These are phyloP conservation scores for Micrastur ruficollis DNA, from an alignment of 2,797 vertebrate genomes.

Conservation along the genomic window DNA sequence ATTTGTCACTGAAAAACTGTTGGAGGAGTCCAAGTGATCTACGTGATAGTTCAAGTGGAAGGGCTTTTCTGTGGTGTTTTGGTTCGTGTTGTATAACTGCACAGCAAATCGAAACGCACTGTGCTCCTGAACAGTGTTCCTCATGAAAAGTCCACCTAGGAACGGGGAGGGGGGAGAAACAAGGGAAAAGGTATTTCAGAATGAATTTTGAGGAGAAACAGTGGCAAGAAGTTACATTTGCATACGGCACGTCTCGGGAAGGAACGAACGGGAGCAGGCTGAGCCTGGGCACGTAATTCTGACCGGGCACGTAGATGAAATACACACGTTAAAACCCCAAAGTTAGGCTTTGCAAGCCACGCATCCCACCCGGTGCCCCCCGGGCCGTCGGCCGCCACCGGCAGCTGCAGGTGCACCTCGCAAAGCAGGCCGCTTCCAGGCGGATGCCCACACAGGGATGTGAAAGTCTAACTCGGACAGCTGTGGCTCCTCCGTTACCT, in stretches of 20 bases:
- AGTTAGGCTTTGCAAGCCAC: not conserved
- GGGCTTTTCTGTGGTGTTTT: slow-evolving; percentile 97
- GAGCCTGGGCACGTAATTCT: not conserved
- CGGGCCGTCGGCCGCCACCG: not conserved
- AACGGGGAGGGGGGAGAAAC: not conserved
- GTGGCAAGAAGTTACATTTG: not conserved
- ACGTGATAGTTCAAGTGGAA: slow-evolving; percentile 99
- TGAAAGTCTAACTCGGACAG: not conserved
- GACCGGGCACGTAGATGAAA: not conserved
- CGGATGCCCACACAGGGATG: not conserved
- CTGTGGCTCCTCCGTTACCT: not conserved
- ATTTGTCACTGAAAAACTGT: slow-evolving; percentile 99
- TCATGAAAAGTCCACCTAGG: slow-evolving; percentile 97
- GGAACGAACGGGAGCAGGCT: not conserved
- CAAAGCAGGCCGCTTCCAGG: not conserved
- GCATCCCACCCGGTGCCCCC: not conserved
- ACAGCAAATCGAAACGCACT: slow-evolving; percentile 98
- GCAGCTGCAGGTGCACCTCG: not conserved
- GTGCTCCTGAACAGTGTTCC: slow-evolving; percentile 98
- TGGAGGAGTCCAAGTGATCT: slow-evolving; percentile 99
- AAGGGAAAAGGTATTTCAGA: not conserved
- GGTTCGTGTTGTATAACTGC: slow-evolving; percentile 99
- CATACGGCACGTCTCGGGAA: not conserved
- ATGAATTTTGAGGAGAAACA: not conserved
- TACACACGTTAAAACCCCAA: not conserved